Conservation (phyloP, 2,113 vertebrate species). For the Lates calcarifer region DNA sequence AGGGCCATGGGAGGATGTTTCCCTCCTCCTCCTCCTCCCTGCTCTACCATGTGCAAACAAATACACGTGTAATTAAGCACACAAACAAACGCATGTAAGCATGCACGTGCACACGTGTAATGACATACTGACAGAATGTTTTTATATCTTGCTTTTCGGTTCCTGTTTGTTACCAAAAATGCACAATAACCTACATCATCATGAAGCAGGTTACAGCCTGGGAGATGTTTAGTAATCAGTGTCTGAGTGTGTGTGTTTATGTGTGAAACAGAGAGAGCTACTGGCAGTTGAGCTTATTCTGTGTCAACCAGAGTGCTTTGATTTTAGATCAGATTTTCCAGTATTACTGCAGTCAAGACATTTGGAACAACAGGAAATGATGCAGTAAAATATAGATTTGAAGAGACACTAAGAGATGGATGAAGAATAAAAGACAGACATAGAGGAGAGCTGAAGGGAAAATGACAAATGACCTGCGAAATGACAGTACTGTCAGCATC, state of each 20-base stretch:
- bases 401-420: neutral
- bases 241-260: slow-evolving; percentile 22
- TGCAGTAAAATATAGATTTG: slow-evolving; percentile 16
- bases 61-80: slow-evolving; percentile 34
- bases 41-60: slow-evolving; percentile 23
- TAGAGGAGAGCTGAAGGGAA: slow-evolving; percentile 6
- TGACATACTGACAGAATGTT: neutral
- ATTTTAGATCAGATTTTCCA: neutral
- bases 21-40: neutral
- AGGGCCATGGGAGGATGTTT: slow-evolving; percentile 8
- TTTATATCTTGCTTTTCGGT: neutral
- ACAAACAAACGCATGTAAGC: neutral
- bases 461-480: slow-evolving; percentile 9
- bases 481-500: neutral
- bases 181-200: slow-evolving; percentile 17
- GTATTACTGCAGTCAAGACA: slow-evolving; percentile 5
- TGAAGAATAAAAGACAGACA: neutral
- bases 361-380: neutral
- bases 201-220: neutral
- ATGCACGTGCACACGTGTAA: neutral
- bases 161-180: slow-evolving; percentile 16
- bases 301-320: slow-evolving; percentile 1
- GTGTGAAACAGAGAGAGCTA: neutral
- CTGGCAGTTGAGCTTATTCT: neutral
- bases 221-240: slow-evolving; percentile 28